A percentile compares a stretch with the other conserved stretches of the same genome.
phyloP scores from a whole-genome alignment of 2,888 invertebrate species.

The Tridacna crocea region DNA sequence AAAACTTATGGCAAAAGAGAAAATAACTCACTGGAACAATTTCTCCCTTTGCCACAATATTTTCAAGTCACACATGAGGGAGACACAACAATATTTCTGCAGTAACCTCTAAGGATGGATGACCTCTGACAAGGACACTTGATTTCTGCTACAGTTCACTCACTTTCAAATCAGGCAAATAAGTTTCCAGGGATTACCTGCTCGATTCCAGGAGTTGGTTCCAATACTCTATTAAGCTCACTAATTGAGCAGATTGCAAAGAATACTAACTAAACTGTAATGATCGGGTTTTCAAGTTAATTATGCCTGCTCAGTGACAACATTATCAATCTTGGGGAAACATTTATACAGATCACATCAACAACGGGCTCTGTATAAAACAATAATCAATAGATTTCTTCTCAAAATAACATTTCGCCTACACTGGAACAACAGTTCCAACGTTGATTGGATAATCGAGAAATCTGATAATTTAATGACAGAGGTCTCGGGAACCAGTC shows the following conservation, averaged over 20 bases:
- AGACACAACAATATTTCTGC: no score
- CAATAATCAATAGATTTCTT: conserved; percentile 62
- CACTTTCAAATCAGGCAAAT: background rate
- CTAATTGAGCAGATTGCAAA: conserved; percentile 45
- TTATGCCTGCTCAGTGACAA: conserved; percentile 60
- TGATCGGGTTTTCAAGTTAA: conserved; percentile 60
- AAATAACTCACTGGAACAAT: no score
- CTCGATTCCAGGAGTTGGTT: background rate
- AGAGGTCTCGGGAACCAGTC: conserved; percentile 46
- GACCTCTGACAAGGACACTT: no score
- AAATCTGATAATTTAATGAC: conserved; percentile 56
- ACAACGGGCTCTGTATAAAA: conserved; percentile 52
- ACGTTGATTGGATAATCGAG: conserved; percentile 53
- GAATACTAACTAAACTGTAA: conserved; percentile 44
- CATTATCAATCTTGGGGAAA: conserved; percentile 62
- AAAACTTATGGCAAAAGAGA: no score
- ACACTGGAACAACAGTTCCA: conserved; percentile 34
- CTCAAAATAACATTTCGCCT: conserved; percentile 52
- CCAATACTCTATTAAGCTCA: conserved; percentile 1
- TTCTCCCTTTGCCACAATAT: no score
- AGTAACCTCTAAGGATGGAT: no score
- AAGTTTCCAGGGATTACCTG: background rate
- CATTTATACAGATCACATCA: conserved; percentile 62
- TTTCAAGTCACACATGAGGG: no score
- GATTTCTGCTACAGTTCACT: no score